Conservation (phyloP, 2,113 vertebrate genomes). For the Leiothrix lutea region DNA sequence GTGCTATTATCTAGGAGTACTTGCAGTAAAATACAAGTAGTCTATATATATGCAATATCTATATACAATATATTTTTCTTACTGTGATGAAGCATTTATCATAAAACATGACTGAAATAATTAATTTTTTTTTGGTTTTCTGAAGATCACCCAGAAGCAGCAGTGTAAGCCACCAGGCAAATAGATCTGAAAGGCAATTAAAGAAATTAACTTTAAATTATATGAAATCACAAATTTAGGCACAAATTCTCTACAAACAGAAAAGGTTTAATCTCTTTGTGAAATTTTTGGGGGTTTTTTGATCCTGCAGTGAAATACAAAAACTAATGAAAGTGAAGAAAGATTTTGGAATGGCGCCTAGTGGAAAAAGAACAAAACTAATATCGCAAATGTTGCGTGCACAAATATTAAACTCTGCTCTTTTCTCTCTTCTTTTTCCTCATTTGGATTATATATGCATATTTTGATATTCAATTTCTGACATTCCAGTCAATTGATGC, state of each 20-base stretch:
- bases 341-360: neutral
- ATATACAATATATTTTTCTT: neutral
- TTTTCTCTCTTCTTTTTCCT: neutral
- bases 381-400: neutral
- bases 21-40: neutral
- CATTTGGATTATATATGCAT: neutral
- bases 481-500: neutral
- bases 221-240: neutral
- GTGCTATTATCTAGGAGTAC: neutral
- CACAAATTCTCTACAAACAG: neutral
- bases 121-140: neutral
- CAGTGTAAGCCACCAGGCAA: neutral
- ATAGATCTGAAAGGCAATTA: neutral
- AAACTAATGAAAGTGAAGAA: neutral
- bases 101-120: neutral
- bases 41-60: neutral
- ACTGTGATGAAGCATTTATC: neutral
- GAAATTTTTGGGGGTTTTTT: neutral
- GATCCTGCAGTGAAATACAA: neutral
- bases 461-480: neutral
- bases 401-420: neutral
- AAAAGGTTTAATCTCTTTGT: neutral
- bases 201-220: neutral
- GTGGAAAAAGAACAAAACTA: neutral
- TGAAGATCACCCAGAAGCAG: neutral